These are phyloP conservation scores for Pseudopodoces humilis DNA, from an alignment of 2,113 vertebrate genomes.

Conservation along the genomic window DNA sequence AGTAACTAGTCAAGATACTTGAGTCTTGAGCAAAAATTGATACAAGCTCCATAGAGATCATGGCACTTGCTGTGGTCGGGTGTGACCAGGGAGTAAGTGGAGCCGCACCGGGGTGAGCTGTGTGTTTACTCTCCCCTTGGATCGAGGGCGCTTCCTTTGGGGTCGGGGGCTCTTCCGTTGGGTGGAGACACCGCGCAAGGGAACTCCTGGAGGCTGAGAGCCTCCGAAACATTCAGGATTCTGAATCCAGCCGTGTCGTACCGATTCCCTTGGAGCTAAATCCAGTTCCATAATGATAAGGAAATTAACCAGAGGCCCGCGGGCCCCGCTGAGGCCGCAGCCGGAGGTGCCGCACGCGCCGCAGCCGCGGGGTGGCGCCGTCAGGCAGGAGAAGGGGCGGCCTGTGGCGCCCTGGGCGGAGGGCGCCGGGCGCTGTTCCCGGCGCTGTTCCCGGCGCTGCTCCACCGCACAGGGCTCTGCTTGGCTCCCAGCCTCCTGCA, in stretches of 20 bases:
- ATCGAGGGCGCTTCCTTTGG: not conserved
- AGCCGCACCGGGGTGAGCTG: rapidly evolving
- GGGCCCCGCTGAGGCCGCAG: too few species aligned
- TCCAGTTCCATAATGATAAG: rapidly evolving
- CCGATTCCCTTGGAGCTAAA: too few species aligned
- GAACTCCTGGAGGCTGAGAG: not conserved
- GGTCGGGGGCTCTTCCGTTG: too few species aligned
- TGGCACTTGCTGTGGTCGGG: not conserved
- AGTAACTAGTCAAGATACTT: not conserved
- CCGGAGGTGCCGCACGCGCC: not conserved
- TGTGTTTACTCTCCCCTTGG: rapidly evolving
- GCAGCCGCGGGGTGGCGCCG: not conserved
- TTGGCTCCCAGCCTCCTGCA: not conserved
- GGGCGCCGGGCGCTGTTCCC: not conserved
- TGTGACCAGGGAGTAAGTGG: not conserved
- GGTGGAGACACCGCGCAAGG: not conserved
- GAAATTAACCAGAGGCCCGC: rapidly evolving
- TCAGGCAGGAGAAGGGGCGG: not conserved
- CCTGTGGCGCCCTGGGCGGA: rapidly evolving
- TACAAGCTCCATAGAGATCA: not conserved
- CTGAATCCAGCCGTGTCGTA: not conserved
- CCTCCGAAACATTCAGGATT: not conserved
- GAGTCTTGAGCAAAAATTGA: not conserved
- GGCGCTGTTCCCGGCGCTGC: not conserved
- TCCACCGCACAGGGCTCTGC: rapidly evolving